Conservation (phyloP, 2,113 vertebrate genomes). For the Chascanopsetta lugubris region DNA sequence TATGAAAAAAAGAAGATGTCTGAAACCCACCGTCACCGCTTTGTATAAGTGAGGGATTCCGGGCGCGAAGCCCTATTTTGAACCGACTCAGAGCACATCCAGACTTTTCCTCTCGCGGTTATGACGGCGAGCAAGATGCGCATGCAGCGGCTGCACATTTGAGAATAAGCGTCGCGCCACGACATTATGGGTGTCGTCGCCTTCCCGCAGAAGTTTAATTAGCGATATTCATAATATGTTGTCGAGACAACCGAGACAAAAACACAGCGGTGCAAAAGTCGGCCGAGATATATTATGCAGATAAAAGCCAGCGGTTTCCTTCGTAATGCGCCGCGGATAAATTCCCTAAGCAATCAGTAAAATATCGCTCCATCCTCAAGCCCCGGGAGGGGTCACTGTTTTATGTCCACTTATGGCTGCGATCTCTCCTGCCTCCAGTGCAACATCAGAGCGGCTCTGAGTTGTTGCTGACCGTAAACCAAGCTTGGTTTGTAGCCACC, state of each 20-base stretch:
- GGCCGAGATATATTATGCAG: neutral
- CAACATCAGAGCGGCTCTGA: conserved; percentile 24
- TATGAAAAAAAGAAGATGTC: conserved; percentile 9
- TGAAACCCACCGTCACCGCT: neutral
- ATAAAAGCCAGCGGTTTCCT: neutral
- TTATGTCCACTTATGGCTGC: conserved; percentile 20
- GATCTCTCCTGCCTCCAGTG: conserved; percentile 15
- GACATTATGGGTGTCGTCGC: neutral
- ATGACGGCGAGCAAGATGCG: neutral
- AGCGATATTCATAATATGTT: conserved; percentile 1
- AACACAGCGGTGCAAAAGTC: neutral
- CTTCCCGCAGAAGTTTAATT: conserved; percentile 16
- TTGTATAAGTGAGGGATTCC: conserved; percentile 15
- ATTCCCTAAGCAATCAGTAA: conserved; percentile 12
- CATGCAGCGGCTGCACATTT: neutral
- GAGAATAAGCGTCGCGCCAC: neutral
- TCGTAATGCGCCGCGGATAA: too few species aligned
- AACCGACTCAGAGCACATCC: conserved; percentile 8
- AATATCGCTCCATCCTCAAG: conserved; percentile 7
- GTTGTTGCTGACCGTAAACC: conserved; percentile 8
- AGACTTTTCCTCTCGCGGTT: neutral
- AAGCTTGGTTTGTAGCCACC: conserved; percentile 13
- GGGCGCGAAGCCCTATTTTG: neutral
- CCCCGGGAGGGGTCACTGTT: conserved; percentile 23
- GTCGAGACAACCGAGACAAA: neutral